phyloP scores from a whole-genome alignment of 2,888 invertebrate genomes.

The Coecobrya sp. region DNA sequence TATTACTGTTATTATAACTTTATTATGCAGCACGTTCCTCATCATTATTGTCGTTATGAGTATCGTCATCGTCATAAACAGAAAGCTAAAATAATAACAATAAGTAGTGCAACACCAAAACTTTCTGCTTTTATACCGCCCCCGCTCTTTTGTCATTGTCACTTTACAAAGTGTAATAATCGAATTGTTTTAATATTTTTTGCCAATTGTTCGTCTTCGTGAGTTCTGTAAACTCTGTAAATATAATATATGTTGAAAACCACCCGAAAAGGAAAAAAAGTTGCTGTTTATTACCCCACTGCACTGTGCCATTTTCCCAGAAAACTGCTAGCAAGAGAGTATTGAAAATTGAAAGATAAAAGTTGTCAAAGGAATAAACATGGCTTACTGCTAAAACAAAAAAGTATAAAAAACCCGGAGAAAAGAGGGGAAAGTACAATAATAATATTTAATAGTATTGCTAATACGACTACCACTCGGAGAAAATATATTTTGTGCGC shows the following conservation, averaged over 20 bases:
- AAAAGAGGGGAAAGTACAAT: slow-evolving; percentile 29
- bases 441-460: slow-evolving; percentile 52
- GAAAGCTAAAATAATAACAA: neutral
- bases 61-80: neutral
- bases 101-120: slow-evolving; percentile 1
- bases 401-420: neutral
- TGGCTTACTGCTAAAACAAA: slow-evolving; percentile 46
- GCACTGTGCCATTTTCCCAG: slow-evolving; percentile 13
- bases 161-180: neutral
- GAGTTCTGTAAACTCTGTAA: neutral
- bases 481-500: neutral
- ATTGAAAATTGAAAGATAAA: slow-evolving; percentile 52
- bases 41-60: neutral
- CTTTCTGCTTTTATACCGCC: neutral
- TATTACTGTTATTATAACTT: neutral
- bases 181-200: neutral
- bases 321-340: slow-evolving; percentile 33
- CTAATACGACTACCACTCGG: neutral
- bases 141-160: neutral
- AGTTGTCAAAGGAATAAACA: slow-evolving; percentile 52
- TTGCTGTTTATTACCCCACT: slow-evolving; percentile 33
- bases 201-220: neutral
- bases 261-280: neutral
- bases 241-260: neutral
- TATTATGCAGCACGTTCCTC: neutral